Conservation (phyloP, 2,888 invertebrate genomes). For the Abrostola tripartita region DNA sequence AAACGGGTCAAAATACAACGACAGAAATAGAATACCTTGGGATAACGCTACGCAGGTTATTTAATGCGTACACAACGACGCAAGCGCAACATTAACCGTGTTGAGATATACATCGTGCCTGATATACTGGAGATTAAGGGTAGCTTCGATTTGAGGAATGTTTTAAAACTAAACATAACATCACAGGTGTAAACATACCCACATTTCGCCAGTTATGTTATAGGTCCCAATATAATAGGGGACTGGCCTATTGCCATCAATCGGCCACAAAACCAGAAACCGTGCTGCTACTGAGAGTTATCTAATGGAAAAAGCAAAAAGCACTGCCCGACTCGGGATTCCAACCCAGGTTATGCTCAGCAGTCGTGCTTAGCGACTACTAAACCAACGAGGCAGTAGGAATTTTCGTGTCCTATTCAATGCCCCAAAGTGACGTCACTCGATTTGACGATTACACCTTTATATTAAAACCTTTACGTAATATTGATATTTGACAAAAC, state of each 20-base stretch:
- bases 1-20: slow-evolving; percentile 49
- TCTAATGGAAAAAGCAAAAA: too few species aligned
- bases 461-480: not conserved
- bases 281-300: too few species aligned
- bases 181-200: too few species aligned
- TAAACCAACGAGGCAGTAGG: too few species aligned
- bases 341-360: too few species aligned
- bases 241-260: too few species aligned
- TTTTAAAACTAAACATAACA: slow-evolving; percentile 1
- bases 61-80: slow-evolving; percentile 41
- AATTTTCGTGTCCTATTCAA: slow-evolving; percentile 23
- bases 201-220: too few species aligned
- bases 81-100: slow-evolving; percentile 41
- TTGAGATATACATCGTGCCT: slow-evolving; percentile 41
- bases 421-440: slow-evolving; percentile 6
- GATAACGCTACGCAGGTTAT: slow-evolving; percentile 45
- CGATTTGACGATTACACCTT: not conserved
- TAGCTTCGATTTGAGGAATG: slow-evolving; percentile 18
- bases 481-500: slow-evolving; percentile 6
- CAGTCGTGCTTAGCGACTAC: too few species aligned
- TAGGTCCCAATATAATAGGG: too few species aligned
- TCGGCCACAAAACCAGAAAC: too few species aligned
- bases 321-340: too few species aligned
- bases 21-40: slow-evolving; percentile 57
- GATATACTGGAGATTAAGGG: slow-evolving; percentile 27